Base-by-base conservation (phyloP, 2,888 invertebrate species). In the Protodeltote pygarga region DNA sequence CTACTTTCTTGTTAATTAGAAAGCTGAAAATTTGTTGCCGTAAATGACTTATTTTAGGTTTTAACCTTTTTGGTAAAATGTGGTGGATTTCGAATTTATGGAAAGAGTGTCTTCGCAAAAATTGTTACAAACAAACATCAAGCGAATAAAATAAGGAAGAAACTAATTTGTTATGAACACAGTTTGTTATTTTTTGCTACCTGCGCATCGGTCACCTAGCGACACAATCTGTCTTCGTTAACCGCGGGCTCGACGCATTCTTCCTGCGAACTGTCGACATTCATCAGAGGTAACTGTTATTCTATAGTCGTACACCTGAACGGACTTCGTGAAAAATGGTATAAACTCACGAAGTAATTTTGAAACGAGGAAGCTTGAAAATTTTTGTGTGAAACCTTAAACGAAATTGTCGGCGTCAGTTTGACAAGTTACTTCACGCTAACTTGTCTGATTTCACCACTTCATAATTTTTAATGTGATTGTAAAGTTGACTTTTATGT, bases 191-290 rank as follows among this genome's bases (percentile, higher is more conserved):
- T 77, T 75, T 73, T 73, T 70, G 65, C 69, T 67, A 77, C 76
- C 75, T 80, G 78, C 62, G 69, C 76, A 75, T 79, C 79, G 78
- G 83, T 81, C 83, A 83, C 74, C 67, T 47, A 51, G 63, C 50
- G 69, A 65, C 67, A 61, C 79, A 54, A 87, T 87, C 67, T 71
- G 73, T 87, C 87, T 87, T 87, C 84, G 87, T 86, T 86, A 83
- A 73, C 61, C 55, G 65, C 59, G 63, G 57, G 61, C 67, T 66
- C 69, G 67, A 62, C 65, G 66, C 61, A 66, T 71, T 73, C 76
- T 73, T 65, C 61, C 65, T 61, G 62, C 70, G 66, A 73, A 65
- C 77, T 74, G 71, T 71, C 71, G 72, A 74, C 83, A 84, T 85
- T 78, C 78, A 79, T 85, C 83, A 85, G 73, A 48, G 57, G 65